Evolutionary conservation across 2,888 invertebrate genomes (phyloP), one percentile per base, ranked within the genome.

Genomic region (Calliphora vomitoria): DNA sequence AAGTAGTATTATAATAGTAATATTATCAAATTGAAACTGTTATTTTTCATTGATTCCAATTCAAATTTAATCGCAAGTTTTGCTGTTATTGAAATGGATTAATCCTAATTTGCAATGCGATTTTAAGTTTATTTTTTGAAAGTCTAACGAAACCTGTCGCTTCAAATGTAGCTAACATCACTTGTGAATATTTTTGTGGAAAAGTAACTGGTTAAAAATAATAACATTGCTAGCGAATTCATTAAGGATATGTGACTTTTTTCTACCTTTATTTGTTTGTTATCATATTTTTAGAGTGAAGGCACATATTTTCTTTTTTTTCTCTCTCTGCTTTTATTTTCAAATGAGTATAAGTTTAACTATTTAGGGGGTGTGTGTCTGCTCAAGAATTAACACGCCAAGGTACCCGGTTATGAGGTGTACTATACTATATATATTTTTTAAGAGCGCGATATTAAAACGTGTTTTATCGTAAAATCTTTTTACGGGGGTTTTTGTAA

Each of bases 401-500:
- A 62, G 44, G 31, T 55, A 47, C 15, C 62, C n/a, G 13, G 8
- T 15, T 50, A 10, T 72, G 31, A n/a, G 6, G 31, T 72, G n/a
- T 25, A 25, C 25, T 25, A 25, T 25, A 25, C 1, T n/a, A n/a
- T n/a, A 11, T 18, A 11, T n/a, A 87, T 89, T 88, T 88, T 41
- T 72, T 89, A 86, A 75, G 20, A 78, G 53, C 69, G 80, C 89
- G 89, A 92, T 91, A 92, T 93, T 92, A 91, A 91, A 93, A 92
- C 93, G 93, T 93, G 93, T 91, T 91, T 91, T 93, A 93, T 93
- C 93, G 90, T 88, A 86, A 90, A 91, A 93, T 93, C 92, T 92
- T 88, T 79, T 69, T 78, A 60, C 38, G 41, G 50, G 3, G 15
- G 44, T 76, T 74, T 80, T 80, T 78, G 64, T 85, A 82, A 82